Evolutionary conservation across 2,888 invertebrate genomes (phyloP).

Genomic region (Morpho deidamia): DNA sequence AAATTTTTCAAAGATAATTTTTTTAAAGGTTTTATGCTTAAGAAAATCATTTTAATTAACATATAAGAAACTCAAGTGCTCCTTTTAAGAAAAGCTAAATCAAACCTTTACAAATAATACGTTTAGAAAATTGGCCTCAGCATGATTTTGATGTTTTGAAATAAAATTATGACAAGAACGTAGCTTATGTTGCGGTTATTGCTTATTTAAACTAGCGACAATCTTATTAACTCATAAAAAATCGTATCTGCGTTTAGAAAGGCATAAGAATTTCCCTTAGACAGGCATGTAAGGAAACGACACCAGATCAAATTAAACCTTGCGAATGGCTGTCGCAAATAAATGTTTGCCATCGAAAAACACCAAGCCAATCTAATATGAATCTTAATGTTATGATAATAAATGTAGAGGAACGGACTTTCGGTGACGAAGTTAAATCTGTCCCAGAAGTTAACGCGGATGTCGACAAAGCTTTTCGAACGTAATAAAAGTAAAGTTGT

Average conservation of each 20-base stretch:
- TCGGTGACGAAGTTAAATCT: slow-evolving; percentile 26
- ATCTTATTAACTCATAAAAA: no score
- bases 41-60: no score
- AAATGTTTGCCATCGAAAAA: slow-evolving; percentile 20
- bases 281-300: slow-evolving; percentile 38
- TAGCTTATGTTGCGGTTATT: no score
- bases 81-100: no score
- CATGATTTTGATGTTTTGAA: no score
- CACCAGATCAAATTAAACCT: slow-evolving; percentile 38
- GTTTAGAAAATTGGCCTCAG: no score
- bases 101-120: no score
- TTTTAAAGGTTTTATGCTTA: no score
- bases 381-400: slow-evolving; percentile 30
- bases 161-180: no score
- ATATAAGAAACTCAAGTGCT: no score
- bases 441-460: slow-evolving; percentile 49
- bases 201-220: no score
- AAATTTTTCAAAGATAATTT: no score
- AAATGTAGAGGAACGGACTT: slow-evolving; percentile 25
- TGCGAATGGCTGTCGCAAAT: slow-evolving; percentile 35
- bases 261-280: slow-evolving; percentile 27
- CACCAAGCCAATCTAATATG: slow-evolving; percentile 21
- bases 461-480: slow-evolving; percentile 57
- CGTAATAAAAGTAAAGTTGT: slow-evolving; percentile 52
- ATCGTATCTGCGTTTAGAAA: slow-evolving; percentile 28